A percentile compares a stretch with the other conserved stretches of the same genome.
Conservation (phyloP, 2,888 invertebrate species). For the Tigriopus californicus region DNA sequence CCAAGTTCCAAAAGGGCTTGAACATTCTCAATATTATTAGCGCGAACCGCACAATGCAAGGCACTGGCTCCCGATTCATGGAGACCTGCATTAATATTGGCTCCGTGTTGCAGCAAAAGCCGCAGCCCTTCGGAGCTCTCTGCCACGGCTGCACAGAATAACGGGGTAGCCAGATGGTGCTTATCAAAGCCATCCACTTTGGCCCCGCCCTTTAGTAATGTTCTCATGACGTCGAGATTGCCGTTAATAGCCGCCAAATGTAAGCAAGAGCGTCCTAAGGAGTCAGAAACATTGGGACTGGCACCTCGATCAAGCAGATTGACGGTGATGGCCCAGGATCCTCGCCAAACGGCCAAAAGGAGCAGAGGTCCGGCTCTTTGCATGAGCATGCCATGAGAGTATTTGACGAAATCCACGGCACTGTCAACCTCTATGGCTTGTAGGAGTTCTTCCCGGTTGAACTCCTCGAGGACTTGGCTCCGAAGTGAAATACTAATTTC, state of each 20-base stretch:
- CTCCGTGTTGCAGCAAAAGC: slow-evolving; percentile 45
- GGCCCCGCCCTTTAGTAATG: slow-evolving; percentile 16
- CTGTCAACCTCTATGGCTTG: too few relatives aligned
- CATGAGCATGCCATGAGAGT: too few relatives aligned
- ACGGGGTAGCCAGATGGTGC: slow-evolving; percentile 48
- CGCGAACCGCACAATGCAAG: slow-evolving; percentile 63
- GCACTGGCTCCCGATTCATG: slow-evolving; percentile 42
- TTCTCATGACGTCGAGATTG: slow-evolving; percentile 26
- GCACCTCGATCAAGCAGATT: slow-evolving; percentile 32
- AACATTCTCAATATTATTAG: slow-evolving; percentile 51
- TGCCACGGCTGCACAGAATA: slow-evolving; percentile 59
- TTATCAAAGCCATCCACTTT: slow-evolving; percentile 42
- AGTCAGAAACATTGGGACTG: slow-evolving; percentile 43
- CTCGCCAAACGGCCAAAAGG: too few relatives aligned
- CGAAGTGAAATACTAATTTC: background rate
- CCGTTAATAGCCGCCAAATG: slow-evolving; percentile 62
- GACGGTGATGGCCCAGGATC: too few relatives aligned
- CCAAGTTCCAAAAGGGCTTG: slow-evolving; percentile 50
- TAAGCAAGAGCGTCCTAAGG: slow-evolving; percentile 50
- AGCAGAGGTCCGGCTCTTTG: too few relatives aligned
- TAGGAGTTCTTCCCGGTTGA: too few relatives aligned
- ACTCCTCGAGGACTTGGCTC: background rate
- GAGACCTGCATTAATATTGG: slow-evolving; percentile 45
- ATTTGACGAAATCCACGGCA: too few relatives aligned
- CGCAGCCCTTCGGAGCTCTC: slow-evolving; percentile 50